Base-by-base conservation (phyloP, 2,888 invertebrate genomes). In the Zootermopsis nevadensis region DNA sequence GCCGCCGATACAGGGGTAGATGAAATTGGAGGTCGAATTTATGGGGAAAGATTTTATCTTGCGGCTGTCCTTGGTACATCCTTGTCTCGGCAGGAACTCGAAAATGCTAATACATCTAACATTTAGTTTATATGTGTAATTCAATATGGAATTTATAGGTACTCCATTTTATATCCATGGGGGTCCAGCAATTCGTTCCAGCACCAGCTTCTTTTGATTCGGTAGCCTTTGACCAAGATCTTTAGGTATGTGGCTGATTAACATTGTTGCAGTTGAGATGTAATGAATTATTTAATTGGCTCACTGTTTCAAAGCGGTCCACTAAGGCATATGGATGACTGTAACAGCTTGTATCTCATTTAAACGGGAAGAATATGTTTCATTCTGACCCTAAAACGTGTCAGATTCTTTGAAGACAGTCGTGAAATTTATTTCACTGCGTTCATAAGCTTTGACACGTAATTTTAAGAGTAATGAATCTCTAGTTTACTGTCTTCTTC, bases 21-120 rank as follows among this genome's bases (percentile, higher is more conserved):
- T 42, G 42, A 60, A 27, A 69, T 69, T 69, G 69, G 30, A 10
- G 24, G 60, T 1, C 69, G 69, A 69, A 69, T 69, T 69, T 69
- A 69, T 69, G 69, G 30, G 30, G 30, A 30, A 69, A 30, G 33
- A 33, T 69, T 33, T 33, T 8, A 69, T 7, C 69, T 33, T 69
- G 33, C 31, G 1, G 69, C 22, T 69, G 33, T 19, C 33, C 30
- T 69, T 33, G 33, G 33, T 69, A 69, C 15, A 31, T 22, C 30
- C 19, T 2, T 33, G 12, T 69, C 33, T 69, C 31, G 33, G 33
- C 69, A n/a, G 69, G n/a, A 69, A 35, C 31, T 19, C 33, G 10
- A 22, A 22, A 69, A 15, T 69, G 4, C 33, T 69, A 69, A 69
- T 33, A 33, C 12, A 33, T 33, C 69, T 33, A 66, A 8, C 69